Conservation (phyloP, 1,140 invertebrate species). For the Meloidogyne hapla region DNA sequence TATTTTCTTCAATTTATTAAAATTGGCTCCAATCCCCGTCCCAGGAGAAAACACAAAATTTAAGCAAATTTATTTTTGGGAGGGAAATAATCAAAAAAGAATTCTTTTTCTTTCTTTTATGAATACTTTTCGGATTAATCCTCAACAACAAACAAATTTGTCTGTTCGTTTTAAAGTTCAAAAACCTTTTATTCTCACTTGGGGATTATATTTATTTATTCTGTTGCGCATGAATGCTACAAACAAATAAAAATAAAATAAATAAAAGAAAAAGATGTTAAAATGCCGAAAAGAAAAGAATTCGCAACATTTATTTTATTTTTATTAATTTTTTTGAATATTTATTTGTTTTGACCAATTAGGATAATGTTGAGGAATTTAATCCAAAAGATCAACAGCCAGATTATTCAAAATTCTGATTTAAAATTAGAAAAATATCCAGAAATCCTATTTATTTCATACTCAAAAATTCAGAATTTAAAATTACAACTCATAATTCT, state of each 20-base stretch:
- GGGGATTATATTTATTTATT: background rate
- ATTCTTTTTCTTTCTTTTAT: background rate
- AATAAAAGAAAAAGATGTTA: background rate
- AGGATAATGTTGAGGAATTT: background rate
- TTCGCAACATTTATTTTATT: conserved; percentile 8
- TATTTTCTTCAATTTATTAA: background rate
- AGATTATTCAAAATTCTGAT: background rate
- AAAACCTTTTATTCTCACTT: conserved; percentile 1
- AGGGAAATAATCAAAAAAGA: too few species aligned
- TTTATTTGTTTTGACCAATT: background rate
- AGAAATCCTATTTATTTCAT: too few species aligned
- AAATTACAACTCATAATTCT: too few species aligned
- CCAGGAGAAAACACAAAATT: conserved; percentile 4
- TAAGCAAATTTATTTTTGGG: conserved; percentile 6
- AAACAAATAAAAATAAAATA: background rate
- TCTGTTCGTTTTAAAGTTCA: conserved; percentile 1
- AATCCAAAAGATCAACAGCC: background rate
- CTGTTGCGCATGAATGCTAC: conserved; percentile 4
- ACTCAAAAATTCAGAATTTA: too few species aligned
- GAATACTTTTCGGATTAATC: background rate
- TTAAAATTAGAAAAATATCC: background rate
- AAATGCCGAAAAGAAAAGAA: conserved; percentile 13
- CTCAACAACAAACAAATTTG: background rate
- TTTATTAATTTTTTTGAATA: background rate
- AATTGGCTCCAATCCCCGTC: conserved; percentile 4